Conservation (phyloP, 2,113 vertebrate species). For the Crotophaga sulcirostris region DNA sequence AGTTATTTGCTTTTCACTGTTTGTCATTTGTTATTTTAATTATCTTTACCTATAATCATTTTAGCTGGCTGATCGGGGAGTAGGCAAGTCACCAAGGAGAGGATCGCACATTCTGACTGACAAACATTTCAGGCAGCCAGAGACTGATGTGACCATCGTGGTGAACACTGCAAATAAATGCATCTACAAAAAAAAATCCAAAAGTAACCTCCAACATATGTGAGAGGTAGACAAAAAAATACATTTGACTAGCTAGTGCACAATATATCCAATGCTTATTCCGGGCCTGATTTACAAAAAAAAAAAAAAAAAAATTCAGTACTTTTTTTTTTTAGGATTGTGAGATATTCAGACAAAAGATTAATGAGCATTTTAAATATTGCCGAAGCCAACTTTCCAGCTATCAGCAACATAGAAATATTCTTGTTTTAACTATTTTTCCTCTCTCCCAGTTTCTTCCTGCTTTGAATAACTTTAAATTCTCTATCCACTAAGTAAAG, state of each 20-base stretch:
- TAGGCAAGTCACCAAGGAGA: background rate
- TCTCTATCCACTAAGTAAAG: background rate
- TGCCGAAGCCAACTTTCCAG: background rate
- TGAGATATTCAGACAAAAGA: background rate
- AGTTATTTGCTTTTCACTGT: background rate
- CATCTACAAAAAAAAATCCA: background rate
- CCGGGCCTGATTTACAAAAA: background rate
- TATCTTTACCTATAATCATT: background rate
- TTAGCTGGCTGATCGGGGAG: background rate
- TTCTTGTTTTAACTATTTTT: background rate
- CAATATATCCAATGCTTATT: background rate
- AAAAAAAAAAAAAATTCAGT: background rate
- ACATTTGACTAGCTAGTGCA: background rate
- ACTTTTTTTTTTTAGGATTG: background rate
- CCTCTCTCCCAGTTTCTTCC: background rate
- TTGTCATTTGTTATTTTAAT: slow-evolving; percentile 32
- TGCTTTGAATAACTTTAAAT: background rate
- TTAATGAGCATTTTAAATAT: background rate
- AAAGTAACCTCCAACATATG: background rate
- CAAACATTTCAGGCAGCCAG: background rate
- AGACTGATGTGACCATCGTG: background rate
- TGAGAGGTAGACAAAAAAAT: background rate
- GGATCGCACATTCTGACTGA: background rate
- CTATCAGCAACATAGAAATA: background rate
- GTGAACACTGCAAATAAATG: background rate